phyloP scores from a whole-genome alignment of 2,113 vertebrate genomes.

The Raphicerus campestris region DNA sequence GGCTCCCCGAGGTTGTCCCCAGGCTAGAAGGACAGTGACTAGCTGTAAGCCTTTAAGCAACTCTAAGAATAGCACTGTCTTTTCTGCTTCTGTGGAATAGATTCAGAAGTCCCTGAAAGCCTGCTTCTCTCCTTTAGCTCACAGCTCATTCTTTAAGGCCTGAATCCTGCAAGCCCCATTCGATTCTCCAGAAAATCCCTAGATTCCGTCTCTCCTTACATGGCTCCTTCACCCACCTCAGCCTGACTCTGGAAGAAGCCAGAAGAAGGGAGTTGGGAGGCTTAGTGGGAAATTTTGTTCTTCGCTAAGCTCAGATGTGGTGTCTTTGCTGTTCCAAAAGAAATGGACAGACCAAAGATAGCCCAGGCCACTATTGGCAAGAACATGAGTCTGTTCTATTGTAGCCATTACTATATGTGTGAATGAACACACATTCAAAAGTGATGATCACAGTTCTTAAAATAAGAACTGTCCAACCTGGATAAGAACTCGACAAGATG shows the following conservation, averaged over 20 bases:
- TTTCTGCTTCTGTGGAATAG: neutral
- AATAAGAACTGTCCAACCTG: neutral
- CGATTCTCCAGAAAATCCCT: neutral
- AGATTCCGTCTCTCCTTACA: neutral
- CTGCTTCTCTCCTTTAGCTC: neutral
- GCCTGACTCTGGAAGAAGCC: neutral
- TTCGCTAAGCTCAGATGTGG: neutral
- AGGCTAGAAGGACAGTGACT: neutral
- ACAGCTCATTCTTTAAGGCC: neutral
- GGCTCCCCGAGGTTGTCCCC: neutral
- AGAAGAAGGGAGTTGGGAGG: neutral
- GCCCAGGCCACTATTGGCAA: neutral
- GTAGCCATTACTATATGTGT: neutral
- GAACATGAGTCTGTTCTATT: neutral
- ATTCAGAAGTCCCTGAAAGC: neutral
- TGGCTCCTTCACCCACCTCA: fast-evolving
- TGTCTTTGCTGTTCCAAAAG: neutral
- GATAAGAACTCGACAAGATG: neutral
- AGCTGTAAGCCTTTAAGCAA: neutral
- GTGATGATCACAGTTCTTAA: neutral
- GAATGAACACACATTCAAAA: neutral
- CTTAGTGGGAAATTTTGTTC: neutral
- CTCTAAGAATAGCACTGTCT: fast-evolving
- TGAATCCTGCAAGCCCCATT: neutral
- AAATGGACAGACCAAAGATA: neutral